Evolutionary conservation across 2,888 invertebrate genomes (phyloP).

Genomic region (Gryllus longicercus): DNA sequence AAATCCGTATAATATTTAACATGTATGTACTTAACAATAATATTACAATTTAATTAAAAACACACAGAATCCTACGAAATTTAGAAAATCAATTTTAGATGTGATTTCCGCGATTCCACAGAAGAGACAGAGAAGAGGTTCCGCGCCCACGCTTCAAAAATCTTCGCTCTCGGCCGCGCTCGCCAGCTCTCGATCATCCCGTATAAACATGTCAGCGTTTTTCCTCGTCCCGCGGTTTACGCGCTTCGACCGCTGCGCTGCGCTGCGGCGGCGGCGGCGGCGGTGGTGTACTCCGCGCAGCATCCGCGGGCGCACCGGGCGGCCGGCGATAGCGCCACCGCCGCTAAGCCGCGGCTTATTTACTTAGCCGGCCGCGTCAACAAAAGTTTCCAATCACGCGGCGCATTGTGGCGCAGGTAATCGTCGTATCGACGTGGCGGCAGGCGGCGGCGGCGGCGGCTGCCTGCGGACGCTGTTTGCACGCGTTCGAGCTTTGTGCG

Average conservation of each 20-base stretch:
- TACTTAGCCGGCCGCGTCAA: slow-evolving; percentile 17
- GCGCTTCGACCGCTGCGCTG: not conserved
- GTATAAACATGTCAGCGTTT: not conserved
- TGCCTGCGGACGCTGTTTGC: not conserved
- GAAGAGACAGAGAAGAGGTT: too few species aligned
- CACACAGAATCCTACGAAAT: too few species aligned
- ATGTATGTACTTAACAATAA: too few species aligned
- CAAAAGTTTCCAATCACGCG: slow-evolving; percentile 17
- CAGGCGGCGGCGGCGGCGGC: not conserved
- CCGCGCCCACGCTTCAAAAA: too few species aligned
- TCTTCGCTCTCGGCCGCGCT: too few species aligned
- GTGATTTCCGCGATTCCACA: too few species aligned
- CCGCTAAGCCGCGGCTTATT: slow-evolving; percentile 1
- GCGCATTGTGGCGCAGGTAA: slow-evolving; percentile 17
- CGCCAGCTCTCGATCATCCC: not conserved
- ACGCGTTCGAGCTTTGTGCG: slow-evolving; percentile 2
- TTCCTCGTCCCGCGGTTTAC: not conserved
- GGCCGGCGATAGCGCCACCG: not conserved
- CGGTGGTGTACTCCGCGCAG: not conserved
- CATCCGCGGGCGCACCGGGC: not conserved
- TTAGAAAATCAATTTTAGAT: too few species aligned
- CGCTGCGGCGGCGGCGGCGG: not conserved
- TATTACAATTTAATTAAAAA: too few species aligned
- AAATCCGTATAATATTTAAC: too few species aligned
- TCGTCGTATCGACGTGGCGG: slow-evolving; percentile 17